phyloP scores from a whole-genome alignment of 2,888 invertebrate genomes.

The Agapetus fuscipes region DNA sequence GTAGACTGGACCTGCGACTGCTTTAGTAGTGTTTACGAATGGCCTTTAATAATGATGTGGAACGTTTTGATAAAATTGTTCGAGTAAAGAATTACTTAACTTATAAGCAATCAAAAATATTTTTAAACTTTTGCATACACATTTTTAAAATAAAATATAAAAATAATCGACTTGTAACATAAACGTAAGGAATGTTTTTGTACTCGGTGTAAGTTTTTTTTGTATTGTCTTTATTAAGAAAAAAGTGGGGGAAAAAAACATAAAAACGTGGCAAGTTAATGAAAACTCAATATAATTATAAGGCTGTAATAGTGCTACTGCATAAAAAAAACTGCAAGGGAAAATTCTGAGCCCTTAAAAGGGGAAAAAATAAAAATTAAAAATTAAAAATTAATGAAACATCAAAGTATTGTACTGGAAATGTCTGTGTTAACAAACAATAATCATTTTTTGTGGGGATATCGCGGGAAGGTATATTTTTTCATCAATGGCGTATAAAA shows the following conservation, averaged over 20 bases:
- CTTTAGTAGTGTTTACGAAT: constrained; percentile 13
- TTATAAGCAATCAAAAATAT: constrained; percentile 17
- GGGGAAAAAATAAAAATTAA: constrained; percentile 3
- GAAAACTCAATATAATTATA: constrained; percentile 8
- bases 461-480: constrained; percentile 5
- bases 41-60: constrained; percentile 15
- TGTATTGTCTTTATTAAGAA: constrained; percentile 3
- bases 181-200: constrained; percentile 8
- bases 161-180: constrained; percentile 10
- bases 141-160: constrained; percentile 4
- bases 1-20: constrained; percentile 8
- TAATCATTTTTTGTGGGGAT: not conserved
- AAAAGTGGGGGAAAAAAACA: constrained; percentile 3
- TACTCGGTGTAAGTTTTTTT: constrained; percentile 12
- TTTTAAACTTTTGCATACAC: constrained; percentile 12
- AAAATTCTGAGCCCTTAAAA: constrained; percentile 6
- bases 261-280: constrained; percentile 4
- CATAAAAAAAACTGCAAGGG: constrained; percentile 8
- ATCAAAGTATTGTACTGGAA: constrained; percentile 10
- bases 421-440: constrained; percentile 4
- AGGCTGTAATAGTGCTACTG: constrained; percentile 10
- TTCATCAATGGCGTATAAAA: constrained; percentile 4
- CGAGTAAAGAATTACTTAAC: constrained; percentile 10
- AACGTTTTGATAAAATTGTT: constrained; percentile 12
- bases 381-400: constrained; percentile 4